A percentile compares a stretch with the other conserved stretches of the same genome.
These are phyloP conservation scores for Phortica okadai DNA, from an alignment of 2,888 invertebrate genomes.

Conservation along the genomic window DNA sequence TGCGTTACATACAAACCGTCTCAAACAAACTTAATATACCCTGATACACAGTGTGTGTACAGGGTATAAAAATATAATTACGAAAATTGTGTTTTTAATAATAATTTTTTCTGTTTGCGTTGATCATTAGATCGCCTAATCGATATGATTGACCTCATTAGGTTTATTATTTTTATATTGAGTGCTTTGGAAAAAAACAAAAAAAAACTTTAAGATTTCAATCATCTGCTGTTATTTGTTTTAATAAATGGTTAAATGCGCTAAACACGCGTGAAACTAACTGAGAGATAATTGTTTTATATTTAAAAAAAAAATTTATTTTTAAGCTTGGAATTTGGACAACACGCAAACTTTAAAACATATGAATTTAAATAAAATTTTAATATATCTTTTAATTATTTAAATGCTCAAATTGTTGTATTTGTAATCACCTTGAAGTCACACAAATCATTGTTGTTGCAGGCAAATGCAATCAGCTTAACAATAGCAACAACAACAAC, in stretches of 20 bases:
- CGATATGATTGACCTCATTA: conserved; percentile 41
- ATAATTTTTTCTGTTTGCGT: neutral
- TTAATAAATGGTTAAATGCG: neutral
- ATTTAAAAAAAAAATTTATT: neutral
- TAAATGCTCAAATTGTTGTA: neutral
- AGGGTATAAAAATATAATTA: neutral
- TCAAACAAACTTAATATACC: too few species aligned
- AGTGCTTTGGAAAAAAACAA: neutral
- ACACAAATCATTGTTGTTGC: neutral
- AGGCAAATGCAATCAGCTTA: neutral
- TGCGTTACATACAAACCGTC: too few species aligned
- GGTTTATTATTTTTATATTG: neutral
- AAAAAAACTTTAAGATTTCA: neutral
- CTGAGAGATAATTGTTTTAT: neutral
- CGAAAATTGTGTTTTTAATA: neutral
- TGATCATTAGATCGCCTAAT: neutral
- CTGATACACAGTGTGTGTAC: too few species aligned
- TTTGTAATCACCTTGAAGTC: neutral
- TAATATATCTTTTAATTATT: too few species aligned
- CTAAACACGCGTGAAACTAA: conserved; percentile 19
- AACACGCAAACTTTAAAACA: too few species aligned
- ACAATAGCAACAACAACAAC: neutral
- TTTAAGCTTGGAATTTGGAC: too few species aligned
- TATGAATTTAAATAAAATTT: too few species aligned
- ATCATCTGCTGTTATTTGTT: neutral